A percentile compares a stretch with the other conserved stretches of the same genome.
These are phyloP conservation scores for Willisornis vidua DNA, from an alignment of 2,113 vertebrate species.

Conservation along the genomic window DNA sequence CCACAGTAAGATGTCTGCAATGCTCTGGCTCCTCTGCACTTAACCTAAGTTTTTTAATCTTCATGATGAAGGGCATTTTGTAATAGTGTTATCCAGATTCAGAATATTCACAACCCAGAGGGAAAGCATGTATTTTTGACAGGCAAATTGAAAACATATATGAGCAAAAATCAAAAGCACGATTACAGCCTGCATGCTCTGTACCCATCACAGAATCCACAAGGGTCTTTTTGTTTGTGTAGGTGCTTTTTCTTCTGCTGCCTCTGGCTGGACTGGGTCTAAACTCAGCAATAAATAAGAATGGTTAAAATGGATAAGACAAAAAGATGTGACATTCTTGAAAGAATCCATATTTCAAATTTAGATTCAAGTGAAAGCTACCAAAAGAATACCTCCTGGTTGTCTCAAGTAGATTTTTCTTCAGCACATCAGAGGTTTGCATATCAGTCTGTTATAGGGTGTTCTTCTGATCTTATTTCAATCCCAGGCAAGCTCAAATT, in stretches of 20 bases:
- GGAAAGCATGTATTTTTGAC: constrained; percentile 56
- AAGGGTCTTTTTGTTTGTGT: constrained; percentile 71
- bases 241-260: constrained; percentile 64
- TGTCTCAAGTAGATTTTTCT: constrained; percentile 8
- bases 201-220: constrained; percentile 63
- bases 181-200: not conserved
- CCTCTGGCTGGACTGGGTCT: constrained; percentile 38
- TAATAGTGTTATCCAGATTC: constrained; percentile 68
- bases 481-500: not conserved
- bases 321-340: constrained; percentile 37
- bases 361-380: constrained; percentile 16
- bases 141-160: constrained; percentile 70
- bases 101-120: constrained; percentile 68
- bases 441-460: not conserved
- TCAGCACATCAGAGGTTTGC: not conserved
- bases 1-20: not conserved
- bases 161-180: constrained; percentile 75
- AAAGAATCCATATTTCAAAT: constrained; percentile 22
- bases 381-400: not conserved
- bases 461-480: not conserved
- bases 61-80: constrained; percentile 47
- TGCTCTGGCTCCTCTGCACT: not conserved
- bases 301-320: constrained; percentile 25
- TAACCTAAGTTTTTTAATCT: constrained; percentile 5
- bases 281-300: constrained; percentile 55